phyloP scores from a whole-genome alignment of 1,140 invertebrate genomes.

The Calosoma granatense region DNA sequence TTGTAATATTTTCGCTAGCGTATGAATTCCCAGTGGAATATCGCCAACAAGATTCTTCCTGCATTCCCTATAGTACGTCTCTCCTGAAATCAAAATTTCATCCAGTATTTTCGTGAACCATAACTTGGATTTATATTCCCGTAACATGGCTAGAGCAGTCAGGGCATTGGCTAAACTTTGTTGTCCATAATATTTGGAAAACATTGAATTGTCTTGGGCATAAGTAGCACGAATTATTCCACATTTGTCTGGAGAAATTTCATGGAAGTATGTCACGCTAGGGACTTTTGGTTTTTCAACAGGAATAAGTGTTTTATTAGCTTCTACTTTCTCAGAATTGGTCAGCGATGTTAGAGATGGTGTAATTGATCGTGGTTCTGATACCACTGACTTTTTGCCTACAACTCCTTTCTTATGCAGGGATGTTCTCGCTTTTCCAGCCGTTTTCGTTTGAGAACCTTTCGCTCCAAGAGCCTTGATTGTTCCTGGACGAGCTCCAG shows the following conservation, averaged over 20 bases:
- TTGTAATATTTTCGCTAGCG: constrained; percentile 18
- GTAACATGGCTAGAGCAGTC: constrained; percentile 24
- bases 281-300: constrained; percentile 16
- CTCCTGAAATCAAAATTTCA: constrained; percentile 24
- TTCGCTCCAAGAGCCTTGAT: too few relatives aligned
- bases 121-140: constrained; percentile 20
- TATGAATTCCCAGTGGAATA: background rate
- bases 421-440: background rate
- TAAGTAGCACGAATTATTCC: constrained; percentile 25
- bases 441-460: background rate
- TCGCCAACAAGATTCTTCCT: background rate
- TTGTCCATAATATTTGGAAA: constrained; percentile 23
- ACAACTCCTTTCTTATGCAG: background rate
- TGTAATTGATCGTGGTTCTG: background rate
- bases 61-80: constrained; percentile 17
- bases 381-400: background rate
- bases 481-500: too few relatives aligned
- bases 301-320: background rate
- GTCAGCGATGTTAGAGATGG: background rate
- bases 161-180: constrained; percentile 27
- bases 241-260: constrained; percentile 16
- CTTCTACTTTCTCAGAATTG: background rate
- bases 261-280: constrained; percentile 21
- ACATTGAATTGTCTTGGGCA: constrained; percentile 24
- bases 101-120: constrained; percentile 27